Evolutionary conservation across 2,888 invertebrate species (phyloP).

Genomic region (Scaptomyza parva): DNA sequence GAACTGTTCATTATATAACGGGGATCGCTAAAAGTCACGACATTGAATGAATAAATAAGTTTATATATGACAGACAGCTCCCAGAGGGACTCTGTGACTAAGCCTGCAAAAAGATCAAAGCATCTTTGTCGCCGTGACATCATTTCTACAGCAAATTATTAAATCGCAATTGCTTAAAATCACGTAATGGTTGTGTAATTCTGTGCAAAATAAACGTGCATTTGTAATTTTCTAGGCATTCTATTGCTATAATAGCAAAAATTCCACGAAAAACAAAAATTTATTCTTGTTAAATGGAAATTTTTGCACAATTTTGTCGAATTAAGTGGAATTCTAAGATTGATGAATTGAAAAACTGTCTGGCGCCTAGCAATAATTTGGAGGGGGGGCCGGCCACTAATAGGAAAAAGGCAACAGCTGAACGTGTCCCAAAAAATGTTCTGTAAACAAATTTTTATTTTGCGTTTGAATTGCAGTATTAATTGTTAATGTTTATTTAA

Average conservation of each 20-base stretch:
- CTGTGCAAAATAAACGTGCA: neutral
- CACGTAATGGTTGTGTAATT: neutral
- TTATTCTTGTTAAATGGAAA: constrained; percentile 53
- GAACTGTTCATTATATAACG: constrained; percentile 13
- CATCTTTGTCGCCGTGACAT: constrained; percentile 35
- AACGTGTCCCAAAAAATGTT: constrained; percentile 29
- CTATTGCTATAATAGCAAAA: constrained; percentile 13
- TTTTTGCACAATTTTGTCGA: constrained; percentile 20
- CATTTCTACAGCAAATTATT: constrained; percentile 8
- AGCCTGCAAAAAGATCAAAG: constrained; percentile 14
- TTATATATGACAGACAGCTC: neutral
- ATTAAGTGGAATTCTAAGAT: constrained; percentile 47
- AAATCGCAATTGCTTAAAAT: constrained; percentile 3
- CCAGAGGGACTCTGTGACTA: neutral
- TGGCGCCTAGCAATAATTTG: constrained; percentile 10
- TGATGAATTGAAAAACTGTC: constrained; percentile 14
- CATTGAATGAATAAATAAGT: constrained; percentile 21
- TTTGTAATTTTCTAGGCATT: neutral
- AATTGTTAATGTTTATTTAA: constrained; percentile 27
- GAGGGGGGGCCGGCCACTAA: constrained; percentile 27
- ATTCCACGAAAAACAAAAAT: constrained; percentile 23
- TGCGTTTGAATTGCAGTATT: constrained; percentile 60
- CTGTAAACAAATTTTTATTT: constrained; percentile 53
- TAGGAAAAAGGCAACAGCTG: constrained; percentile 22
- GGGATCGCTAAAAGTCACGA: constrained; percentile 38